Conservation (phyloP, 2,797 vertebrate species). For the Lerista edwardsae region DNA sequence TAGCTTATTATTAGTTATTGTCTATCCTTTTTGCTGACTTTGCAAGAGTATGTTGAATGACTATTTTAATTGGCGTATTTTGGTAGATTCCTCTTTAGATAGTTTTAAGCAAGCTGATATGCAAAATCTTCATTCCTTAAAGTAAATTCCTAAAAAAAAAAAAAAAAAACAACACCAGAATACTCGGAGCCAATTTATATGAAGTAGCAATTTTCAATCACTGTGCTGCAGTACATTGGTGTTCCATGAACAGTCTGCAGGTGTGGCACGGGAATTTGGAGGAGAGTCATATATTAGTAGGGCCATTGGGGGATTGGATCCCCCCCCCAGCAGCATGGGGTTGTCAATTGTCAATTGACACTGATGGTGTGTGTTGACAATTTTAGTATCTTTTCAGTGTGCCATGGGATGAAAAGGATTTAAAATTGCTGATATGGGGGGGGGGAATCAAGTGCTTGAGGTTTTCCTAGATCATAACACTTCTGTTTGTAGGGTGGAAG, state of each 20-base stretch:
- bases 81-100: background rate
- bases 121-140: background rate
- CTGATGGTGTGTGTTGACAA: too few species aligned
- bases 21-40: slow-evolving; percentile 11
- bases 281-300: too few species aligned
- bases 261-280: too few species aligned
- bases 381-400: too few species aligned
- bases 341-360: too few species aligned
- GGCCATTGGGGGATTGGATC: too few species aligned
- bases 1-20: slow-evolving; percentile 4
- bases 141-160: background rate
- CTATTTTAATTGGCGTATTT: slow-evolving; percentile 8
- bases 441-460: background rate
- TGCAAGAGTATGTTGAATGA: background rate
- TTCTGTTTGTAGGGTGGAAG: background rate
- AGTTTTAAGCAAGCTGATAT: background rate
- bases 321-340: too few species aligned
- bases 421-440: too few species aligned
- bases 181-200: background rate
- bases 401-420: too few species aligned
- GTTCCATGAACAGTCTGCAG: too few species aligned
- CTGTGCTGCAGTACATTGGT: too few species aligned
- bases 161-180: background rate
- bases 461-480: background rate
- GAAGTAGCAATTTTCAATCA: too few species aligned